A percentile compares a stretch with the other conserved stretches of the same genome.
Conservation (phyloP, 2,797 vertebrate genomes). For the Gymnocypris eckloni region DNA sequence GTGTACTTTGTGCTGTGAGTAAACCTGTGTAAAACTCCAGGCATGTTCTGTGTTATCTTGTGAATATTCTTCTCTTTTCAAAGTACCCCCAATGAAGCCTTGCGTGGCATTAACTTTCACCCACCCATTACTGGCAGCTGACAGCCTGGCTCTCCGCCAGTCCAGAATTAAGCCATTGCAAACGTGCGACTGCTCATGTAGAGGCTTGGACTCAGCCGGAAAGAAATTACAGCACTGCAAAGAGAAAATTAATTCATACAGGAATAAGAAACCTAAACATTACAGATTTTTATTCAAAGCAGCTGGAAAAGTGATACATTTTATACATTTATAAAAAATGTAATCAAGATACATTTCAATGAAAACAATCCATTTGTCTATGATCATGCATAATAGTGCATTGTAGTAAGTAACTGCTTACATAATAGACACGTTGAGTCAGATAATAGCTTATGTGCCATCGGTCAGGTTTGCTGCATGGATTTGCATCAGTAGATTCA, state of each 20-base stretch:
- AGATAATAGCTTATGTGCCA: slow-evolving; percentile 58
- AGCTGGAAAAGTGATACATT: neutral
- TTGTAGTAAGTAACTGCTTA: slow-evolving; percentile 57
- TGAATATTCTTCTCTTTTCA: neutral
- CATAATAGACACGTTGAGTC: slow-evolving; percentile 55
- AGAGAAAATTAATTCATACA: neutral
- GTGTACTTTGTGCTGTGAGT: slow-evolving; percentile 44
- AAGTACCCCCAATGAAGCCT: neutral
- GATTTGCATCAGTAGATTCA: slow-evolving; percentile 43
- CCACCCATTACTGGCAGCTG: slow-evolving; percentile 61
- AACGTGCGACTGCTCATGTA: slow-evolving; percentile 60
- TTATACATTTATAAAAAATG: neutral
- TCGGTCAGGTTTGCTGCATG: slow-evolving; percentile 38
- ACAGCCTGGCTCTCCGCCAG: slow-evolving; percentile 57
- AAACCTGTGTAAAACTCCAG: neutral
- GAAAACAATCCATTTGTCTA: neutral
- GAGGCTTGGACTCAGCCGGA: slow-evolving; percentile 31
- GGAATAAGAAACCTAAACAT: neutral
- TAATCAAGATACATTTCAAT: neutral
- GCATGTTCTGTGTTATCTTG: neutral
- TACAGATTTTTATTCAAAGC: neutral
- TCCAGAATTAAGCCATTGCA: slow-evolving; percentile 52
- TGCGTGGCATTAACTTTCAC: slow-evolving; percentile 60
- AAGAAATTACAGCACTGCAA: neutral
- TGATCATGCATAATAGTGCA: slow-evolving; percentile 38